Percentiles rank a stretch among this genome's conserved stretches.
Conservation (phyloP, 1,140 invertebrate genomes). For the Danaus plexippus region DNA sequence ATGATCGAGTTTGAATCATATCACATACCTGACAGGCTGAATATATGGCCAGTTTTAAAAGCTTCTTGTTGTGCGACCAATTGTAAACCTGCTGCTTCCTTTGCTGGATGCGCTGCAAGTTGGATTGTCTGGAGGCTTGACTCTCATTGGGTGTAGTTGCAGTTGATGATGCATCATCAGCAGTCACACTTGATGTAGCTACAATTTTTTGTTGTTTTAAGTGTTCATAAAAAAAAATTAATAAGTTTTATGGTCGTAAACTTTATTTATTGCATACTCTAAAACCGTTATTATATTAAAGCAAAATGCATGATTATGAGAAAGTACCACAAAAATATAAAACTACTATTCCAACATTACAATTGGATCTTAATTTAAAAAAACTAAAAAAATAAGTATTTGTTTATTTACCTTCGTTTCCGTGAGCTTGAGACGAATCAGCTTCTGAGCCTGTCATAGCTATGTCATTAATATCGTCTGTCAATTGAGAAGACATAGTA, state of each 20-base stretch:
- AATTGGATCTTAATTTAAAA: not conserved
- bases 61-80: conserved; percentile 86
- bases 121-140: conserved; percentile 81
- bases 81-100: conserved; percentile 85
- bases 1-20: not conserved
- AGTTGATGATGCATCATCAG: conserved; percentile 52
- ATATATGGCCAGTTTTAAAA: conserved; percentile 91
- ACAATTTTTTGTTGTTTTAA: no score
- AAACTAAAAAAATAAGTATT: no score
- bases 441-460: conserved; percentile 49
- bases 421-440: conserved; percentile 56
- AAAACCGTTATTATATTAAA: no score
- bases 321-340: not conserved
- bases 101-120: conserved; percentile 89
- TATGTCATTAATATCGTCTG: conserved; percentile 49
- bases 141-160: conserved; percentile 53
- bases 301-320: no score
- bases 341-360: not conserved
- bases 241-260: not conserved
- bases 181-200: conserved; percentile 40
- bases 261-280: no score
- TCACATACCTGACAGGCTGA: conserved; percentile 56
- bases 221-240: no score
- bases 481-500: conserved; percentile 27
- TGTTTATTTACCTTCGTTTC: conserved; percentile 63